Conservation (phyloP, 2,888 invertebrate species). For the Deilephila porcellus region DNA sequence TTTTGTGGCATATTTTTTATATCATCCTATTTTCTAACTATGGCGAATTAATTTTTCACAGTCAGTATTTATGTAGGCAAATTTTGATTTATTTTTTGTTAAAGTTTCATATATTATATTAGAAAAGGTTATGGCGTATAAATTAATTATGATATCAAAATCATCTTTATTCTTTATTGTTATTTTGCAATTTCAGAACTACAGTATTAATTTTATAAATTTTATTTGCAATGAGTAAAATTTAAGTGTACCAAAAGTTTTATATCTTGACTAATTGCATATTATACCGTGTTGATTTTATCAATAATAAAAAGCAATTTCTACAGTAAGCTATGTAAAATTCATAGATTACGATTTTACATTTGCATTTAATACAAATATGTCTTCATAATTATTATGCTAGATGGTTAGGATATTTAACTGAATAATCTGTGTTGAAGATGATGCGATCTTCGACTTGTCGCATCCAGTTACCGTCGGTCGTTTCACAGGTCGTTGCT, state of each 20-base stretch:
- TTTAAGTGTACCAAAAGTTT: neutral
- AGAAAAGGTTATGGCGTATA: no score
- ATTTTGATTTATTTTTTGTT: no score
- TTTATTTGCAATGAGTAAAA: neutral
- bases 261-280: slow-evolving; percentile 15
- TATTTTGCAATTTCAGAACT: neutral
- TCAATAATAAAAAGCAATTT: neutral
- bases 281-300: neutral
- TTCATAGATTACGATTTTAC: neutral
- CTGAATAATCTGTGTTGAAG: slow-evolving; percentile 4
- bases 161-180: no score
- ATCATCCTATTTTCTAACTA: no score
- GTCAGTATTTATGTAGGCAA: no score
- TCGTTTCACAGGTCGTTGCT: slow-evolving; percentile 26
- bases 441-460: slow-evolving; percentile 13
- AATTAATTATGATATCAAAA: no score
- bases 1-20: no score
- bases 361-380: neutral
- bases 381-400: neutral
- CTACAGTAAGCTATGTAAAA: neutral
- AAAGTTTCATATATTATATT: no score
- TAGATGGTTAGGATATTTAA: neutral
- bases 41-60: no score
- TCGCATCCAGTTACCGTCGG: slow-evolving; percentile 18
- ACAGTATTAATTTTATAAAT: neutral